Conservation (phyloP, 2,888 invertebrate genomes). For the Synergus umbraculus region DNA sequence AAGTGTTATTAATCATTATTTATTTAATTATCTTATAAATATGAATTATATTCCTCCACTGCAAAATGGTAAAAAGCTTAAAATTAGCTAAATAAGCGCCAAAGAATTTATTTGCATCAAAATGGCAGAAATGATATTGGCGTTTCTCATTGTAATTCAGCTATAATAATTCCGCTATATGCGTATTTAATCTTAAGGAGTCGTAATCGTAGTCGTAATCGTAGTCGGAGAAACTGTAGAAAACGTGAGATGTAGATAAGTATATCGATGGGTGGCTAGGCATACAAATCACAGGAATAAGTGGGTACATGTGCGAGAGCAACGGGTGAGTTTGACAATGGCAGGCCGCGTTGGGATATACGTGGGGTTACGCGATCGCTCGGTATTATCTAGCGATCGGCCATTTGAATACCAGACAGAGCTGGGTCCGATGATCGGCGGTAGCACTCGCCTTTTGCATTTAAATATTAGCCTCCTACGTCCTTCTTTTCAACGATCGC, state of each 20-base stretch:
- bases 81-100: too few species aligned
- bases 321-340: conserved; percentile 21
- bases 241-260: conserved; percentile 30
- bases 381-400: conserved; percentile 70
- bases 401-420: conserved; percentile 66
- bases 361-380: conserved; percentile 65
- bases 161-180: background rate
- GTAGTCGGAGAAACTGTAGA: background rate
- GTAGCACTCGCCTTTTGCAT: conserved; percentile 60
- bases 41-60: too few species aligned
- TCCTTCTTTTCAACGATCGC: conserved; percentile 57
- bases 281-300: conserved; percentile 19
- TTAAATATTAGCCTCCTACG: conserved; percentile 74
- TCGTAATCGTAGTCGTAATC: background rate
- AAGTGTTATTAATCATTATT: background rate
- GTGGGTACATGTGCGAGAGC: conserved; percentile 18
- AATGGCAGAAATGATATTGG: too few species aligned
- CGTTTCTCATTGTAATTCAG: too few species aligned
- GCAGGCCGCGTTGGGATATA: conserved; percentile 8
- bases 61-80: too few species aligned
- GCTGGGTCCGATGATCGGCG: conserved; percentile 51
- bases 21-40: background rate
- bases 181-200: conserved; percentile 1
- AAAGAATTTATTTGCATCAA: too few species aligned
- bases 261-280: conserved; percentile 11